Evolutionary conservation across 2,888 invertebrate species (phyloP), one percentile per base, ranked within the genome.

Genomic region (Lutraria lutraria): DNA sequence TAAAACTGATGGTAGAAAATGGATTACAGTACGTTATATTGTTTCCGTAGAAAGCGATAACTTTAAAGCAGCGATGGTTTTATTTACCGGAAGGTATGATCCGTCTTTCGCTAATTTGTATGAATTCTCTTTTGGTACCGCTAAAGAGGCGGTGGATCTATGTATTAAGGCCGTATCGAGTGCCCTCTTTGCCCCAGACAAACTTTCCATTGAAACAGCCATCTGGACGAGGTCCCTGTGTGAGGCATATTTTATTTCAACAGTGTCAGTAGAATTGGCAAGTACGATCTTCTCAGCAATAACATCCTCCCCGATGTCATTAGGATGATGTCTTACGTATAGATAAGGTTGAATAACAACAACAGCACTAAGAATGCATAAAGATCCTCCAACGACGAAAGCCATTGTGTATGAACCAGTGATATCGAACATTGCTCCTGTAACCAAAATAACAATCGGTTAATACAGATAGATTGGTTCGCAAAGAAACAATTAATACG

Each of bases 351-450:
- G 89, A 16, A 93, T 90, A 91, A 93, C 91, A 21, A 90, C 87
- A 2, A 92, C 25, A 16, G 90, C 85, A 79, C 93, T 93, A 13
- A 89, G 72, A 56, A 91, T 88, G 29, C 88, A 85, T 80, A 91
- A 54, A 19, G 84, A 68, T 13, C 93, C 94, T 12, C 93, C 94
- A 15, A 92, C 81, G 2, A 91, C 68, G 80, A 94, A 93, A 0
- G 94, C 89, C 76, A 89, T 53, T 12, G 90, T 87, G 79, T 94
- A 94, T 12, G 91, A 90, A 10, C 84, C 83, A 13, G 93, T 90
- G 72, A 91, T 63, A 72, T 94, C 94, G 81, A 90, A 93, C 88
- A 94, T 89, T 19, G 89, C 86, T n/a, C 93, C 93, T 93, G 91
- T 3, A 76, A 76, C 16, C 16, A n/a, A 76, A 19, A 76, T 63